Conservation (phyloP, 1,140 invertebrate genomes). For the Riptortus pedestris region DNA sequence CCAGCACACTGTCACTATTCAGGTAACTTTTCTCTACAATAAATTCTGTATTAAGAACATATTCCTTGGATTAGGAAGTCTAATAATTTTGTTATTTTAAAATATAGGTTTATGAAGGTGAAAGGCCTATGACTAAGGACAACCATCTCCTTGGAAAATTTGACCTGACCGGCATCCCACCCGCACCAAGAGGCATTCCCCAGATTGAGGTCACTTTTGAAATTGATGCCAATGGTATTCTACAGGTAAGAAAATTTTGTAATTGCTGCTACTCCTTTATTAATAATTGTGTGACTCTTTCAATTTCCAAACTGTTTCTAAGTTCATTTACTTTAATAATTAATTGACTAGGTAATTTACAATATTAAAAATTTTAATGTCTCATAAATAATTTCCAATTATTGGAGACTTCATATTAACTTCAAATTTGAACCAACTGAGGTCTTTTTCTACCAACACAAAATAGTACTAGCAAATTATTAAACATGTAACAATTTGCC, state of each 20-base stretch:
- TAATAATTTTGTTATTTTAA: too few relatives aligned
- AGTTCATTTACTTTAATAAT: too few relatives aligned
- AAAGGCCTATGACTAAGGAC: slow-evolving; percentile 98
- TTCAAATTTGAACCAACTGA: too few relatives aligned
- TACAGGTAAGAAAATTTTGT: slow-evolving; percentile 45
- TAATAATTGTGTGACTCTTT: background rate
- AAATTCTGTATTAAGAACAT: background rate
- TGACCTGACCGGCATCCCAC: slow-evolving; percentile 95
- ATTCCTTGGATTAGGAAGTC: too few relatives aligned
- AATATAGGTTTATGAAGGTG: slow-evolving; percentile 83
- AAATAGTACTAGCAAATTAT: too few relatives aligned
- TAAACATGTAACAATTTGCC: too few relatives aligned
- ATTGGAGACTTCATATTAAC: too few relatives aligned
- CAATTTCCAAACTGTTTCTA: too few relatives aligned
- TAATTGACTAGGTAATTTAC: too few relatives aligned
- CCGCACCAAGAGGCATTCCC: slow-evolving; percentile 93
- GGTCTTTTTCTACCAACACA: too few relatives aligned
- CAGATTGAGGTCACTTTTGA: slow-evolving; percentile 99
- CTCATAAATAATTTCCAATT: too few relatives aligned
- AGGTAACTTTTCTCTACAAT: slow-evolving; percentile 36
- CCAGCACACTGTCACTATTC: slow-evolving; percentile 97
- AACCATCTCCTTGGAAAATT: slow-evolving; percentile 97
- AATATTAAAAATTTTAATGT: background rate
- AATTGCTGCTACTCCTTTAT: too few relatives aligned
- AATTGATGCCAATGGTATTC: slow-evolving; percentile 97